Evolutionary conservation across 2,113 vertebrate genomes (phyloP), one percentile per base, ranked within the genome.

Genomic region (Tragulus kanchil): DNA sequence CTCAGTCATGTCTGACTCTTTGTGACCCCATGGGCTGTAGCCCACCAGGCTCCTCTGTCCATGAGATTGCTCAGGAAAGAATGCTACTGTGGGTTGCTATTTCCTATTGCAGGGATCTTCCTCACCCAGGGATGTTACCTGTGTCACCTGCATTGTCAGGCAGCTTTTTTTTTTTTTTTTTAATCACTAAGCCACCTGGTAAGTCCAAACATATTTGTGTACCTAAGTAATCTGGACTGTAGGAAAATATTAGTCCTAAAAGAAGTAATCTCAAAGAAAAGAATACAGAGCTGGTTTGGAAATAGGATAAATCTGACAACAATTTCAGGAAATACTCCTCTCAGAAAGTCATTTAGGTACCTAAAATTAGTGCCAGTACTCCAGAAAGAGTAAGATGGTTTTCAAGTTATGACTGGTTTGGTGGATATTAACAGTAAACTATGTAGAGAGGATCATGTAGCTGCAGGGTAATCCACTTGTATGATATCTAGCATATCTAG

Each of bases 161-260:
- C 69, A 45, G 69, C 42, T 73, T 45, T 42, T 73, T 45, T 73
- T 36, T 36, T 36, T 36, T 36, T 36, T 36, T 36, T 36, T 36
- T 36, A 36, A 45, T 42, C 69, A 25, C 42, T 45, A 5, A 0
- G 0, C 42, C 21, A 73, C 11, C 69, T 45, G 69, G 21, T 19
- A 73, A 45, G 21, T 16, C 79, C 77, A 97, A 94, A 89, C 36
- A 84, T 26, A 45, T 94, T 98, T 94, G 97, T 52, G 93, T 97
- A 97, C 75, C 75, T 94, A 94, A 91, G 67, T 77, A 97, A 97
- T 98, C 61, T 78, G 94, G 82, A 95, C 75, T 81, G 50, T 1
- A 89, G 31, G 50, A 26, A 97, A 94, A 87, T 14, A 50, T 23
- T 25, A 94, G 73, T 87, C 62, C 71, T 90, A 56, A 92, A 97